Conservation (phyloP, 2,888 invertebrate genomes). For the Serripes groenlandicus region DNA sequence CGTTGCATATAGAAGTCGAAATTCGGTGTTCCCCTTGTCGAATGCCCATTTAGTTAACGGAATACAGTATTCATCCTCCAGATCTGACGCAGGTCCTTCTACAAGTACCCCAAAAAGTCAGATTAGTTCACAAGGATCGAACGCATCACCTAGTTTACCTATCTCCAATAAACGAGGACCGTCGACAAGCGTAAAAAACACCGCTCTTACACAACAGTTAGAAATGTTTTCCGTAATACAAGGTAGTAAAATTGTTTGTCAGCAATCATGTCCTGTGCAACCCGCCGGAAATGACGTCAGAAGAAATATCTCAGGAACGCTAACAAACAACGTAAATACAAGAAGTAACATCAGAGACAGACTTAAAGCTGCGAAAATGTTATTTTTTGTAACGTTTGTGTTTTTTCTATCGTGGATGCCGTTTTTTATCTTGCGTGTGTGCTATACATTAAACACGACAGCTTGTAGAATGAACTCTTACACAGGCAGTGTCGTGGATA, state of each 20-base stretch:
- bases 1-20: conserved; percentile 53
- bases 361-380: conserved; percentile 68
- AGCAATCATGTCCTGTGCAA: background rate
- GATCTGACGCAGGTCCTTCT: background rate
- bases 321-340: background rate
- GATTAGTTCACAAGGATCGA: background rate
- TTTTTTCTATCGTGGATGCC: conserved; percentile 71
- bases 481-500: conserved; percentile 26
- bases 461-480: conserved; percentile 35
- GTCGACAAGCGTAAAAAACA: background rate
- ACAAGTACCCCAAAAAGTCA: background rate
- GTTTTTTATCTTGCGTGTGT: conserved; percentile 58
- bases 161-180: background rate
- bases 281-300: background rate
- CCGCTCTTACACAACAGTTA: background rate
- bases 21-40: conserved; percentile 8
- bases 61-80: background rate
- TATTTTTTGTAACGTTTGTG: conserved; percentile 68
- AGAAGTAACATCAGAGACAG: conserved; percentile 15
- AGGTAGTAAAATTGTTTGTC: background rate
- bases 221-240: background rate
- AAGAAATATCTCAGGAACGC: background rate
- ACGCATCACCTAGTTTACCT: background rate
- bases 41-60: conserved; percentile 2
- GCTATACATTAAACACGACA: background rate